Base-by-base conservation (phyloP, 2,797 vertebrate species). In the Synanceia verrucosa region DNA sequence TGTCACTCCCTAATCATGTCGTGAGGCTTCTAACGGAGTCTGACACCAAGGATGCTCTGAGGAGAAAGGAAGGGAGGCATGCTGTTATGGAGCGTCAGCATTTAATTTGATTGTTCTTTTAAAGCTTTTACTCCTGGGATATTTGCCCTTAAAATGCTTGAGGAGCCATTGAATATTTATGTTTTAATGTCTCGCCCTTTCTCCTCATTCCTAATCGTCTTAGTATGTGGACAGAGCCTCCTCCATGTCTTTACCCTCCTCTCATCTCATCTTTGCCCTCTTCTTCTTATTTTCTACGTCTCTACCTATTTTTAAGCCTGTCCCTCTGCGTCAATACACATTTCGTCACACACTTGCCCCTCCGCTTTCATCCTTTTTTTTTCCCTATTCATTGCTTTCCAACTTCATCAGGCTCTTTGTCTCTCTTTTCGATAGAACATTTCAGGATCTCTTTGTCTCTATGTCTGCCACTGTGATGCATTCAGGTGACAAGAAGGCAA, bases 81-180 rank as follows among this genome's bases (percentile, higher is more conserved):
- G 73, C 48, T 58, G 71, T 78, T 84, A 68, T 55, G 44, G 73
- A 76, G 77, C 68, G 33, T 65, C 34, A 23, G 41, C 23, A 10
- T 81, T 85, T 88, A 62, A 90, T 83, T 83, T 64, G 61, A 79
- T 83, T 86, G 76, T 70, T 73, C 70, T 77, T 71, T 78, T 82
- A 59, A 76, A 72, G 68, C 47, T 55, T 24, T 73, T 65, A 50
- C 69, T 72, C 28, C 26, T 44, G 29, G 23, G 19, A 48, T 70
- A 53, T 71, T 75, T 57, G 31, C 44, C 11, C 36, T 70, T 31
- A 61, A 55, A 77, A 51, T 24, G 21, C 59, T 67, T 3, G 12
- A 16, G 26, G 16, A 28, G 29, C 44, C n/a, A n/a, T 62, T 12
- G 9, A 4, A 41, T 65, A 31, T 31, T 5, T 28, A 29, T 9